Conservation (phyloP, 2,797 vertebrate species). For the Eulemur rubriventer region DNA sequence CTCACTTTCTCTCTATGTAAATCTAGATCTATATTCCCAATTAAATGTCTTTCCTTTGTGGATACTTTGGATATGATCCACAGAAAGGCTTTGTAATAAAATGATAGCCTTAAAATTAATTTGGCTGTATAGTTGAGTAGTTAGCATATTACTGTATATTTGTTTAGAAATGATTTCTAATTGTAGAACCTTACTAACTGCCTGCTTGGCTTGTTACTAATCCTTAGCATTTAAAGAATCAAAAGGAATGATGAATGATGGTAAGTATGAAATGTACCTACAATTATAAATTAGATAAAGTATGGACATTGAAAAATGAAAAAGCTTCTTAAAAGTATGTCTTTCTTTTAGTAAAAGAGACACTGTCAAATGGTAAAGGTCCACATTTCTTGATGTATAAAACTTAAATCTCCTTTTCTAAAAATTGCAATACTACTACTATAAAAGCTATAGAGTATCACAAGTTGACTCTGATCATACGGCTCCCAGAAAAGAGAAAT, state of each 20-base stretch:
- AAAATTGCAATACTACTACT: neutral
- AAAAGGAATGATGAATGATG: constrained; percentile 90
- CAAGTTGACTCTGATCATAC: neutral
- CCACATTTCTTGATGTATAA: neutral
- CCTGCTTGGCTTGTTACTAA: constrained; percentile 84
- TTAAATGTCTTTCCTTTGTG: constrained; percentile 34
- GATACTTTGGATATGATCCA: neutral
- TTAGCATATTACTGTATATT: constrained; percentile 46
- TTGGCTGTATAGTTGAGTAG: constrained; percentile 43
- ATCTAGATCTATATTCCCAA: constrained; percentile 3
- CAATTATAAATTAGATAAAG: constrained; percentile 21
- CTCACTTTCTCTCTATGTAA: neutral
- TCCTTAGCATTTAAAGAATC: constrained; percentile 87
- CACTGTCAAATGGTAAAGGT: constrained; percentile 59
- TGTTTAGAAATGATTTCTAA: constrained; percentile 66
- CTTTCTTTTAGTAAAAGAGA: constrained; percentile 26
- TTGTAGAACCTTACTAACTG: constrained; percentile 74
- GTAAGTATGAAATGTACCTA: constrained; percentile 81
- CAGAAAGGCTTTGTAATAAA: constrained; percentile 30
- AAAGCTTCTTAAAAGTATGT: constrained; percentile 10
- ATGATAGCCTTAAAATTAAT: neutral
- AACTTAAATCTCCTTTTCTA: neutral
- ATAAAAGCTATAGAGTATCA: neutral
- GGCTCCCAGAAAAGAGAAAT: constrained; percentile 11
- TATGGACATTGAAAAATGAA: constrained; percentile 33